These are phyloP conservation scores for Pangasius larnaudii DNA, from an alignment of 2,797 vertebrate genomes.

Conservation along the genomic window DNA sequence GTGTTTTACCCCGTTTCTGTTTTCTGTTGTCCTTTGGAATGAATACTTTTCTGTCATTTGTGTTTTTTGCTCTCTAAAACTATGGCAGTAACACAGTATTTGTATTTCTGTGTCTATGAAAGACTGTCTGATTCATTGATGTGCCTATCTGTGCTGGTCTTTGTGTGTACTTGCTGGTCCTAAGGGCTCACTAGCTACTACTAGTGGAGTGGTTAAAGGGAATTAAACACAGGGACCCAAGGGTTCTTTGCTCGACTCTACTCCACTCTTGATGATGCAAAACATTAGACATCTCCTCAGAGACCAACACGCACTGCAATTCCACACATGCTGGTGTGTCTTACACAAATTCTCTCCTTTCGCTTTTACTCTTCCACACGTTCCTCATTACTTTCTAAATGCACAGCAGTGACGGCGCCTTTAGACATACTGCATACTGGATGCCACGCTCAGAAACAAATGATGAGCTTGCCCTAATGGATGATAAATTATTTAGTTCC, in stretches of 20 bases:
- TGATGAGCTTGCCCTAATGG: conserved; percentile 2
- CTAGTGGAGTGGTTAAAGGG: conserved; percentile 73
- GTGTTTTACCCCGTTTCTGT: background rate
- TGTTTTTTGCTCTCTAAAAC: background rate
- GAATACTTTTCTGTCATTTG: background rate
- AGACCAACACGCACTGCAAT: conserved; percentile 51
- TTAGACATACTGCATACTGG: conserved; percentile 2
- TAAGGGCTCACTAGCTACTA: conserved; percentile 63
- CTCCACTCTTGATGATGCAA: conserved; percentile 60
- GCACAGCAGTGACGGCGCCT: conserved; percentile 7
- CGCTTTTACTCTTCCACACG: conserved; percentile 28
- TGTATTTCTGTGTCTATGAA: conserved; percentile 15
- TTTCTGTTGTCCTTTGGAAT: background rate
- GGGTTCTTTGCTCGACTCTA: conserved; percentile 46
- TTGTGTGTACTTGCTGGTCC: conserved; percentile 52
- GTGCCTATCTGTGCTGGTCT: conserved; percentile 37
- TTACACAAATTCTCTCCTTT: conserved; percentile 21
- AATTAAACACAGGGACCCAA: conserved; percentile 67
- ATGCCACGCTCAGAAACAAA: background rate
- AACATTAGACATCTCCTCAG: conserved; percentile 56
- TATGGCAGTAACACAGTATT: background rate
- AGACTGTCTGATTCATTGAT: conserved; percentile 36
- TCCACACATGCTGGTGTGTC: conserved; percentile 44
- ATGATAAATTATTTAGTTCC: conserved; percentile 15
- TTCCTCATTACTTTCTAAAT: conserved; percentile 32